Evolutionary conservation across 2,113 vertebrate genomes (phyloP), one percentile per base, ranked within the genome.

Genomic region (Turdus rufiventris): DNA sequence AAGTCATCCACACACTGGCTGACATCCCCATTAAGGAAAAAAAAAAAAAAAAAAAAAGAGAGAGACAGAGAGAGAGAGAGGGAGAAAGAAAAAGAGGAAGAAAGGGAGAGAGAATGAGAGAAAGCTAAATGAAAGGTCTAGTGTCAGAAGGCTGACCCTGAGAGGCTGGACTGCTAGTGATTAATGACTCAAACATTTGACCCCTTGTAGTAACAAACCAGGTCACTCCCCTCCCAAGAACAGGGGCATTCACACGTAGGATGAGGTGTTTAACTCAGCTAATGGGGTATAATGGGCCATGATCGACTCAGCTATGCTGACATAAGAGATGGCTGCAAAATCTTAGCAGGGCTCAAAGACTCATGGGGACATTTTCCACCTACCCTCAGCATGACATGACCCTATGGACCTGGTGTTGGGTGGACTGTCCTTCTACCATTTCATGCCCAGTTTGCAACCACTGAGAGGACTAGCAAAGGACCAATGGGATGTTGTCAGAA

Each of bases 251-350:
- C 17, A 50, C 4, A 51, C 0, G 0, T 4, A 26, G 26, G 36
- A 43, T 51, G 33, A 67, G 21, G 17, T 43, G 17, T 26, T 9
- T 5, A 36, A 18, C 17, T 58, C 43, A 57, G 10, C 61, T 58
- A 31, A 50, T 1, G 7, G 31, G 17, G 10, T 14, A 26, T 42
- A 25, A 36, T 14, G 25, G 36, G 14, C 53, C 62, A 12, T 18
- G 11, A 60, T 0, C 0, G 1, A 28, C 31, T 42, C 31, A 71
- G 36, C 33, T 40, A 24, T 0, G 0, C 9, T 36, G 53, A 58
- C 3, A 6, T 20, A 34, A 58, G 71, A 34, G 36, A 57, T 2
- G 10, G 20, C 83, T 43, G 11, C 21, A 51, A 15, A 36, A 45
- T 36, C 14, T 48, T 18, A 43, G 18, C 21, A 45, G 3, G 7